Base-by-base conservation (phyloP, 37 sponge, comb jelly and placozoan genomes). In the Diacarnus erythraeanus region DNA sequence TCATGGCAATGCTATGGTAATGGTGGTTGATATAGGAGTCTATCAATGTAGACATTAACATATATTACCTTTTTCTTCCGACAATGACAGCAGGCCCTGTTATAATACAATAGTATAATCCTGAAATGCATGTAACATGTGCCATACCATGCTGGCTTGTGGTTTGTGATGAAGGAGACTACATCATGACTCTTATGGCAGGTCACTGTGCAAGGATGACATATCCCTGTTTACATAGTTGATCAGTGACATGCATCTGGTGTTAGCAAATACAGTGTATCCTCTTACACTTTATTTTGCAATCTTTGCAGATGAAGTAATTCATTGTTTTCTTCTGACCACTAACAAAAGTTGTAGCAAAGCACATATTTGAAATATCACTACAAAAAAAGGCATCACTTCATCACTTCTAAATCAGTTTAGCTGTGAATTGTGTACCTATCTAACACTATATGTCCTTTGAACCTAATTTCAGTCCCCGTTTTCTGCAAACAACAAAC, bases 81-180 rank as follows among this genome's bases (percentile, higher is more conserved):
- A 75, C 92, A 91, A 31, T 86, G 87, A 66, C 92, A 91, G 77
- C 87, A 86, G 0, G 92, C 88, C 92, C 92, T 91, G 31, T 0
- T 23, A 31, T 27, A 65, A 64, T 25, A 72, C n/a, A n/a, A n/a
- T n/a, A n/a, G n/a, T n/a, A n/a, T n/a, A 54, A 64, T 8, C 70
- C 29, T 44, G 31, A n/a, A 34, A 36, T 23, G 30, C 15, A 68
- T 64, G 21, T 29, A 56, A 30, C 3, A 35, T 12, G 22, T 40
- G 3, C 35, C 78, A 42, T 70, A 91, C 92, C 92, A 86, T 17
- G 77, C 87, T 64, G 92, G 77, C 40, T 66, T 82, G 68, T 91
- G 92, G 34, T 86, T 86, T 26, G 33, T 39, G 39, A 74, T 59
- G 58, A 83, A 78, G 1, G 83, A 47, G 22, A 82, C 74, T 0